Evolutionary conservation across 1,140 invertebrate genomes (phyloP).

Genomic region (Orchestia grillus): DNA sequence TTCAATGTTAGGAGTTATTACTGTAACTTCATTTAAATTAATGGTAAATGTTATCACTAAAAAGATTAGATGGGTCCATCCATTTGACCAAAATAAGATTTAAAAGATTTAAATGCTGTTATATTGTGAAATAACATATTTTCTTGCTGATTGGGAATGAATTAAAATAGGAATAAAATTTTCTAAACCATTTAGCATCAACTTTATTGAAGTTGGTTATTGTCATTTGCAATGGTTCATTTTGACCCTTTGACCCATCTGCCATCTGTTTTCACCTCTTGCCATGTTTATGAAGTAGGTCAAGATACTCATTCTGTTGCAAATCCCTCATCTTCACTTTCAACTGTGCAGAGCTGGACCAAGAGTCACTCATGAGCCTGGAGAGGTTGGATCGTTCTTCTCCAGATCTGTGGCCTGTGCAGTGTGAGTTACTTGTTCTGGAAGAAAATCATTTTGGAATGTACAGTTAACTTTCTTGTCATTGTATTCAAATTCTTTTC

Average conservation of each 20-base stretch:
- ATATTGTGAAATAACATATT: too few species aligned
- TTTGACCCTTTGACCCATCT: neutral
- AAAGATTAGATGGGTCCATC: too few species aligned
- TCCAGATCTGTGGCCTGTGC: constrained; percentile 89
- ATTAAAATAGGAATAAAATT: too few species aligned
- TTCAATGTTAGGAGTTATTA: too few species aligned
- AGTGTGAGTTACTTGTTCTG: constrained; percentile 78
- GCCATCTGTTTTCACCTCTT: neutral
- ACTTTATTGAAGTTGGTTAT: too few species aligned
- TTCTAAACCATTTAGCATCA: too few species aligned
- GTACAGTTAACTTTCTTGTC: neutral
- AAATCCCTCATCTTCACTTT: neutral
- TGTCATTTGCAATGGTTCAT: too few species aligned
- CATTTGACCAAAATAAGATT: too few species aligned
- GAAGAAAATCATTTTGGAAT: neutral
- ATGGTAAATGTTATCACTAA: too few species aligned
- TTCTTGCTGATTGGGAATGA: too few species aligned
- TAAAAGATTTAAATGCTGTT: too few species aligned
- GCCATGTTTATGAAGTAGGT: neutral
- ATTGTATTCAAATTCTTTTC: neutral
- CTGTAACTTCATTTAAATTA: too few species aligned
- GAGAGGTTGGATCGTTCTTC: constrained; percentile 85
- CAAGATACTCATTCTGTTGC: neutral
- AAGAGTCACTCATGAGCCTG: constrained; percentile 74
- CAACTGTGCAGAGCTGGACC: constrained; percentile 14